Conservation (phyloP, 2,113 vertebrate genomes). For the Oxygymnocypris stewartii region DNA sequence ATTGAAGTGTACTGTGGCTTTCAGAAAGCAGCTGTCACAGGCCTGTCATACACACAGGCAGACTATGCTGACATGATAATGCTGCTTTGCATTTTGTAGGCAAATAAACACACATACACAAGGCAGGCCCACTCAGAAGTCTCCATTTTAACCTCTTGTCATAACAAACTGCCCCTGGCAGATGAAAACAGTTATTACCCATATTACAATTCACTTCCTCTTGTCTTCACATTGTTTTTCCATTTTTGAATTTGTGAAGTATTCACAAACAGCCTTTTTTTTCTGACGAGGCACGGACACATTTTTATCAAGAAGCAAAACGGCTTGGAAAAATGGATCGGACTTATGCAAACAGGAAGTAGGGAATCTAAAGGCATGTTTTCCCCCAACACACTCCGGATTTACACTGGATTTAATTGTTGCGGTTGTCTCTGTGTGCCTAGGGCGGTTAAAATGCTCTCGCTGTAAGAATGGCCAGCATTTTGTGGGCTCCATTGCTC, state of each 20-base stretch:
- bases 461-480: constrained; percentile 70
- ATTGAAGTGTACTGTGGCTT: constrained; percentile 63
- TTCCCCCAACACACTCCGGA: constrained; percentile 5
- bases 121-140: constrained; percentile 14
- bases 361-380: background rate
- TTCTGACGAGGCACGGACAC: background rate
- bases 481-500: constrained; percentile 68
- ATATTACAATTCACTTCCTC: constrained; percentile 67
- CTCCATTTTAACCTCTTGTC: constrained; percentile 64
- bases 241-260: constrained; percentile 34
- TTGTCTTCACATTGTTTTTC: constrained; percentile 43
- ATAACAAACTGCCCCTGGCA: constrained; percentile 56
- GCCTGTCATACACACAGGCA: constrained; percentile 59
- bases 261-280: constrained; percentile 29
- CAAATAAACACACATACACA: constrained; percentile 45
- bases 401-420: constrained; percentile 57
- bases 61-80: constrained; percentile 67
- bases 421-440: constrained; percentile 65
- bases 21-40: constrained; percentile 61
- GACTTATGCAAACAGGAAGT: background rate
- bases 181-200: constrained; percentile 71
- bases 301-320: constrained; percentile 20
- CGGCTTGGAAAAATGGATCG: background rate
- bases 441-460: constrained; percentile 56
- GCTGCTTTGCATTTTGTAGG: constrained; percentile 69